Conservation (phyloP, 2,797 vertebrate species). For the Eospalax fontanierii region DNA sequence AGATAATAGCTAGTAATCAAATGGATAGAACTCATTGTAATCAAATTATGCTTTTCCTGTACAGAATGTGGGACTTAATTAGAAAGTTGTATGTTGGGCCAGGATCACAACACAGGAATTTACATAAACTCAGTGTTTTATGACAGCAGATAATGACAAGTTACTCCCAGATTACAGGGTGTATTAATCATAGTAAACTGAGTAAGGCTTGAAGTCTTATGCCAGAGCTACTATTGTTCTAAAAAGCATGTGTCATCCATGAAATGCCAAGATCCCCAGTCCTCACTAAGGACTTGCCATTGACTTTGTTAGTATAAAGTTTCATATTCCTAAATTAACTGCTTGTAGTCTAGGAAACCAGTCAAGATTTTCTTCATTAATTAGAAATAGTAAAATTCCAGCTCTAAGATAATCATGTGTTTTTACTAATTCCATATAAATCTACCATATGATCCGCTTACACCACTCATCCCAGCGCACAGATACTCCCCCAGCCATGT, state of each 20-base stretch:
- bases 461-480: too few species aligned
- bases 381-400: not conserved
- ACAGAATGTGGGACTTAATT: not conserved
- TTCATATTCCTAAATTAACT: not conserved
- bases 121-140: not conserved
- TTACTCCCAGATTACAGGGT: not conserved
- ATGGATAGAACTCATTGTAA: not conserved
- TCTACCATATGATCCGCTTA: too few species aligned
- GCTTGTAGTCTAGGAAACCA: not conserved
- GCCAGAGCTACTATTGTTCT: not conserved
- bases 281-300: not conserved
- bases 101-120: constrained; percentile 11
- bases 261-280: not conserved
- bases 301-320: not conserved
- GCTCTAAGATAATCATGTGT: not conserved
- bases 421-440: too few species aligned
- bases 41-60: not conserved
- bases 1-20: constrained; percentile 11
- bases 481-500: too few species aligned
- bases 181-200: not conserved
- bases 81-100: not conserved
- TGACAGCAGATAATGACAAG: not conserved
- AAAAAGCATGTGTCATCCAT: not conserved
- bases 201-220: not conserved
- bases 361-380: not conserved